phyloP scores from a whole-genome alignment of 2,113 vertebrate genomes.

The Nanorana parkeri region DNA sequence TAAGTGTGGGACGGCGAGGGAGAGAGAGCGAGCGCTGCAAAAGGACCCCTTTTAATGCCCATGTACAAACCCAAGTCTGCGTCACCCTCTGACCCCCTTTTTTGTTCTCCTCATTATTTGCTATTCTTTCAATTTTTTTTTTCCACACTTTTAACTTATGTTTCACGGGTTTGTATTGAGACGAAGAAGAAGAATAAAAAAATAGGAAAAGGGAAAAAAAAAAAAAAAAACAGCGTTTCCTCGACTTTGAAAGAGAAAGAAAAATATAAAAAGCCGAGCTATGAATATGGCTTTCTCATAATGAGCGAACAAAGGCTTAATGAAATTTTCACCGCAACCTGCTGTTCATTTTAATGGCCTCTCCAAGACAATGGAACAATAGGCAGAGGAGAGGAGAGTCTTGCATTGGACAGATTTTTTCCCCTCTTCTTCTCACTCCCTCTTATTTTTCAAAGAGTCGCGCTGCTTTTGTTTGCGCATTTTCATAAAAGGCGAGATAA shows the following conservation, averaged over 20 bases:
- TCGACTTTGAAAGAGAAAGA: conserved; percentile 51
- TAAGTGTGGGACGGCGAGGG: conserved; percentile 49
- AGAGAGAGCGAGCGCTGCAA: conserved; percentile 54
- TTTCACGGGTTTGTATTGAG: conserved; percentile 63
- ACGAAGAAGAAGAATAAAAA: conserved; percentile 57
- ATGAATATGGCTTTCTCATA: conserved; percentile 92
- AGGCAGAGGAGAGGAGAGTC: conserved; percentile 80
- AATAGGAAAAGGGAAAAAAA: too few species aligned
- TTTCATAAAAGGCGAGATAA: conserved; percentile 77
- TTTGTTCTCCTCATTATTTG: conserved; percentile 57
- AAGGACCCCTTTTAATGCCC: conserved; percentile 59
- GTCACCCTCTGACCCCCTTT: conserved; percentile 65
- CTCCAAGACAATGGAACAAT: conserved; percentile 94
- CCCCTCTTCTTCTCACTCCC: conserved; percentile 61
- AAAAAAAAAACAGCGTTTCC: conserved; percentile 58
- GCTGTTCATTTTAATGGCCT: conserved; percentile 97
- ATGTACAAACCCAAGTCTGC: conserved; percentile 45
- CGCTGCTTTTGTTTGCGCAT: conserved; percentile 76
- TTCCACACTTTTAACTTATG: conserved; percentile 64
- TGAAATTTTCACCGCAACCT: conserved; percentile 99
- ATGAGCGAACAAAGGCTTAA: conserved; percentile 94
- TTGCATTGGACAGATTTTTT: conserved; percentile 70
- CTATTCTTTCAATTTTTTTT: conserved; percentile 69
- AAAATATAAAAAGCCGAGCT: conserved; percentile 68
- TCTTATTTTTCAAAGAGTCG: conserved; percentile 70